These are phyloP conservation scores for Terebella lapidaria DNA, from an alignment of 2,888 invertebrate species.

Conservation along the genomic window DNA sequence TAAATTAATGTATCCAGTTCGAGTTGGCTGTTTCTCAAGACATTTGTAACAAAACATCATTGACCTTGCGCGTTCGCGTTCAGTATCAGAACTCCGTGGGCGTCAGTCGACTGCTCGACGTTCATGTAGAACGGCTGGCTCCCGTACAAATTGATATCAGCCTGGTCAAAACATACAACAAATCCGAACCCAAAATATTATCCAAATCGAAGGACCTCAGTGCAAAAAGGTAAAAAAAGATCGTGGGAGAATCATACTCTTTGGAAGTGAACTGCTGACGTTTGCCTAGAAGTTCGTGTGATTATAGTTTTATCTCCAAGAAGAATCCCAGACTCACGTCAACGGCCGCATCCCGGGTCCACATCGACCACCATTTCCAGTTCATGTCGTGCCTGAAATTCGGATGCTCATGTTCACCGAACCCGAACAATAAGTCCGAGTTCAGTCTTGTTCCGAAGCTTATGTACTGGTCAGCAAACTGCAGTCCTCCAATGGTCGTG, in stretches of 20 bases:
- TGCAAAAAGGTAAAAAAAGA: no score
- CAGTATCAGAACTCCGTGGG: slow-evolving; percentile 71
- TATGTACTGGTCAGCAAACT: slow-evolving; percentile 54
- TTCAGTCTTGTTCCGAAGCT: slow-evolving; percentile 52
- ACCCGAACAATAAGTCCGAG: slow-evolving; percentile 52
- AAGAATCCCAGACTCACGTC: no score
- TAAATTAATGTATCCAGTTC: no score
- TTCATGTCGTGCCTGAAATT: slow-evolving; percentile 47
- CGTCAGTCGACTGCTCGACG: slow-evolving; percentile 61
- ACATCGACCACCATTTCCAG: slow-evolving; percentile 49
- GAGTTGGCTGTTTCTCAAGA: no score
- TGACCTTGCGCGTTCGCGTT: slow-evolving; percentile 69
- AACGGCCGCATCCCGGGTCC: slow-evolving; percentile 45
- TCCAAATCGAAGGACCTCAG: background rate
- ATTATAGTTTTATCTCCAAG: no score
- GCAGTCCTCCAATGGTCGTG: slow-evolving; percentile 47
- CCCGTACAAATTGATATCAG: slow-evolving; percentile 61
- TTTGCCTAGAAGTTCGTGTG: no score
- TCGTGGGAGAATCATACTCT: no score
- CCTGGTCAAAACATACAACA: background rate
- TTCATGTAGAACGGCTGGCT: slow-evolving; percentile 76
- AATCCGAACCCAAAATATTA: background rate
- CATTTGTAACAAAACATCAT: no score
- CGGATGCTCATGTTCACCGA: slow-evolving; percentile 53
- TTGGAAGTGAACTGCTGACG: no score